phyloP scores from a whole-genome alignment of 2,888 invertebrate species.

The Pinctada fucata region DNA sequence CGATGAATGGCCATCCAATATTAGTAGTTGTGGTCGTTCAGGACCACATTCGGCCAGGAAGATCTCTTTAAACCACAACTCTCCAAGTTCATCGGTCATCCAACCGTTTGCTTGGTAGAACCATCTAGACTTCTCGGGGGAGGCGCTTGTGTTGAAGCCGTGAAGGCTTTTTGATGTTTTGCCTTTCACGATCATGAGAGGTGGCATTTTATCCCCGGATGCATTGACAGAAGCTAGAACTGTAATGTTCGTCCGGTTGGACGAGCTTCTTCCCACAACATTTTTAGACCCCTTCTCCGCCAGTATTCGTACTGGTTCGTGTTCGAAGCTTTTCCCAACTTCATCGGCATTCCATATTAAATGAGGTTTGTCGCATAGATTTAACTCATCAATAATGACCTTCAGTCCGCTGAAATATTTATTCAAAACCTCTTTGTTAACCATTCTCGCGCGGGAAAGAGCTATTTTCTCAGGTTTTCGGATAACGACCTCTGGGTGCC shows the following conservation, averaged over 20 bases:
- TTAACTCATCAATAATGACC: no score
- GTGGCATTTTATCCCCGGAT: slow-evolving; percentile 42
- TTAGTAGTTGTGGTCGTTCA: slow-evolving; percentile 53
- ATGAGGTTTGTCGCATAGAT: no score
- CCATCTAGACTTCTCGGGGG: slow-evolving; percentile 43
- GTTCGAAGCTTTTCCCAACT: no score
- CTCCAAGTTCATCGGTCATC: slow-evolving; percentile 51
- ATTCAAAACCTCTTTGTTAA: no score
- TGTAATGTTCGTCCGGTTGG: slow-evolving; percentile 13
- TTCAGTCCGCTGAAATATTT: no score
- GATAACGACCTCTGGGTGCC: no score
- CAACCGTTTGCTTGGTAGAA: slow-evolving; percentile 51
- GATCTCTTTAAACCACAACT: slow-evolving; percentile 51
- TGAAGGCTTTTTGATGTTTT: slow-evolving; percentile 44
- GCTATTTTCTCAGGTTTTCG: no score
- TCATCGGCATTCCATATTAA: no score
- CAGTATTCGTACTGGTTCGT: no score
- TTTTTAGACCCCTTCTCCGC: no score
- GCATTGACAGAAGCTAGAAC: background rate
- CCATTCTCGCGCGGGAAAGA: no score
- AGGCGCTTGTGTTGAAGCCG: slow-evolving; percentile 38
- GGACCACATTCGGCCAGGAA: slow-evolving; percentile 52
- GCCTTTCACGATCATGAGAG: slow-evolving; percentile 50
- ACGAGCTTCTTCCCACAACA: slow-evolving; percentile 22
- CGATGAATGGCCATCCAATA: slow-evolving; percentile 53